Percentiles rank a stretch among this genome's conserved stretches.
These are phyloP conservation scores for Leucoraja erinaceus DNA, from an alignment of 2,113 vertebrate genomes.

Conservation along the genomic window DNA sequence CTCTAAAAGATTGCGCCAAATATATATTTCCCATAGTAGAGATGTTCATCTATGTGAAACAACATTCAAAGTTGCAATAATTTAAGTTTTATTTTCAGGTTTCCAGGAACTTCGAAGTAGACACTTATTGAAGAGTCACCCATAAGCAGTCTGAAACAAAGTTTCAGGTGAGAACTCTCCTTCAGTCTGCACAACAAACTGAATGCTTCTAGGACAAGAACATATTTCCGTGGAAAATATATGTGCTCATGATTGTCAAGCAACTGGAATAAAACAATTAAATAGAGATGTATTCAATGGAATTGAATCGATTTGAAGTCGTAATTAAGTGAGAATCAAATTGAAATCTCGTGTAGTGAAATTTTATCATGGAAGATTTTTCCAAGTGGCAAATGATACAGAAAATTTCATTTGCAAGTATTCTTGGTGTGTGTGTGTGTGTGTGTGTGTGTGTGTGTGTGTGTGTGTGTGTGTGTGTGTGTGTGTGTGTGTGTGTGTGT, in stretches of 20 bases:
- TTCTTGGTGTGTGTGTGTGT: not conserved
- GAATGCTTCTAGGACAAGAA: not conserved
- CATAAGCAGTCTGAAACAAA: too few relatives aligned
- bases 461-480: not conserved
- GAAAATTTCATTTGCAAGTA: not conserved
- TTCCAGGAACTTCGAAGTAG: too few relatives aligned
- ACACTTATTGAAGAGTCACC: too few relatives aligned
- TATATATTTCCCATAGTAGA: too few relatives aligned
- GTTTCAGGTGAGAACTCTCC: too few relatives aligned
- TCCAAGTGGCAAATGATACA: not conserved
- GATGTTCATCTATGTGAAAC: too few relatives aligned
- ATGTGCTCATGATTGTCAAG: not conserved
- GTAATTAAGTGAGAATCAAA: not conserved
- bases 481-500: not conserved
- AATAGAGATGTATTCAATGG: not conserved
- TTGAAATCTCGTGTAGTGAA: not conserved
- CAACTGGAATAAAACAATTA: not conserved
- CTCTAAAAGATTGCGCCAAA: too few relatives aligned
- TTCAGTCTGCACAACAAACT: not conserved
- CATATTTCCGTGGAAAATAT: not conserved
- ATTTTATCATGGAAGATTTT: not conserved
- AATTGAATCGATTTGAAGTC: not conserved
- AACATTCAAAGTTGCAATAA: too few relatives aligned
- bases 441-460: not conserved
- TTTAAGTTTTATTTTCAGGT: too few relatives aligned